A percentile compares a stretch with the other conserved stretches of the same genome.
Conservation (phyloP, 2,797 vertebrate species). For the Coluber constrictor region DNA sequence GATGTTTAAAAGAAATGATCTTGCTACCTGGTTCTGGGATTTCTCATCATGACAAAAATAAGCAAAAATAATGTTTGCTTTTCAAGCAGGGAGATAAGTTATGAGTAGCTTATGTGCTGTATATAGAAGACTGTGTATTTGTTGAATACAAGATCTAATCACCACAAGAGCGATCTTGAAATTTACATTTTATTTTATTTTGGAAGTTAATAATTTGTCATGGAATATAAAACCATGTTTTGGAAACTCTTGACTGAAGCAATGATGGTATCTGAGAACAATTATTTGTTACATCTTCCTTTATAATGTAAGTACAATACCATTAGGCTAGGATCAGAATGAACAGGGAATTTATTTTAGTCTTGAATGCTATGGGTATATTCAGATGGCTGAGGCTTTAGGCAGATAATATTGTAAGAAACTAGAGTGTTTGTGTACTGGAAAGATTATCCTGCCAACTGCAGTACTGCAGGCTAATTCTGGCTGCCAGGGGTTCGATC, state of each 20-base stretch:
- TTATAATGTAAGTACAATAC: neutral
- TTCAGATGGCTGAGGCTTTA: neutral
- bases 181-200: neutral
- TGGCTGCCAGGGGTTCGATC: neutral
- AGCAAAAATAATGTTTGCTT: neutral
- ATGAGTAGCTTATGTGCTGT: slow-evolving; percentile 8
- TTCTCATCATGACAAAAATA: slow-evolving; percentile 10
- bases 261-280: neutral
- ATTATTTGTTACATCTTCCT: neutral
- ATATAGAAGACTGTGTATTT: slow-evolving; percentile 14
- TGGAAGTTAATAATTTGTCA: neutral
- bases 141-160: slow-evolving; percentile 21
- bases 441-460: neutral
- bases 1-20: neutral
- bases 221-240: neutral
- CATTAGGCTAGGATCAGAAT: neutral
- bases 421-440: neutral
- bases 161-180: neutral
- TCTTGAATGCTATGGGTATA: neutral
- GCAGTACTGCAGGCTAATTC: neutral
- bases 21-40: slow-evolving; percentile 30
- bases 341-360: neutral
- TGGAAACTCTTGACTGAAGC: neutral
- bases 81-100: neutral
- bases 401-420: neutral